Base-by-base conservation (phyloP, 2,888 invertebrate species). In the Pasiphila rectangulata region DNA sequence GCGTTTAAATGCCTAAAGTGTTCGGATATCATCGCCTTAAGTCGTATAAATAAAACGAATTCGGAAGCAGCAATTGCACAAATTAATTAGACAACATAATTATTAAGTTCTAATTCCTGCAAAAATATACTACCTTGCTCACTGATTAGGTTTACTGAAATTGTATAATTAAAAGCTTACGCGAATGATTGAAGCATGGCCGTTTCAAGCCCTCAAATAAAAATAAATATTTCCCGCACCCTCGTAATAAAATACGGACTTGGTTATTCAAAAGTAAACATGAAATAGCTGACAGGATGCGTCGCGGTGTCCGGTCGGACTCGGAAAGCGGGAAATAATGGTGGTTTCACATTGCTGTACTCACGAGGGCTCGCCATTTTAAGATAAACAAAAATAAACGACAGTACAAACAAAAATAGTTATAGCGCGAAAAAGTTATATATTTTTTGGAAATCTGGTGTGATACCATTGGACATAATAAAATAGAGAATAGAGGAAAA, bases 191-290 rank as follows among this genome's bases (percentile, higher is more conserved):
- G 2, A 6, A 25, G 13, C 6, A 7, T 27, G 9, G 10, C 27
- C 13, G 7, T 13, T 13, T 27, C 27, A 27, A 27, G 27, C 27
- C n/a, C 21, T 3, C 37, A 30, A 23, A 43, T 48, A 35, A 39
- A 48, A 42, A 23, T 13, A 32, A 47, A 43, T 30, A 27, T 2
- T 23, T 27, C 27, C 38, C 9, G 16, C 23, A 30, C 10, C 27
- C 27, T 24, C 17, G 35, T 24, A 37, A 36, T 48, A 39, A 34
- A 38, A 41, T 20, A 27, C 40, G 17, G 9, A 32, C 32, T 17
- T 16, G 17, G 19, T 27, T 41, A 34, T 45, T 37, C 37, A 41
- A 50, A 45, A 45, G 44, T 38, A 40, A 42, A 17, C 25, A 40
- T 27, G 27, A 16, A 32, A 32, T 21, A n/a, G 34, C 37, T 27